These are phyloP conservation scores for Urocyon cinereoargenteus DNA, from an alignment of 2,797 vertebrate species.

Conservation along the genomic window DNA sequence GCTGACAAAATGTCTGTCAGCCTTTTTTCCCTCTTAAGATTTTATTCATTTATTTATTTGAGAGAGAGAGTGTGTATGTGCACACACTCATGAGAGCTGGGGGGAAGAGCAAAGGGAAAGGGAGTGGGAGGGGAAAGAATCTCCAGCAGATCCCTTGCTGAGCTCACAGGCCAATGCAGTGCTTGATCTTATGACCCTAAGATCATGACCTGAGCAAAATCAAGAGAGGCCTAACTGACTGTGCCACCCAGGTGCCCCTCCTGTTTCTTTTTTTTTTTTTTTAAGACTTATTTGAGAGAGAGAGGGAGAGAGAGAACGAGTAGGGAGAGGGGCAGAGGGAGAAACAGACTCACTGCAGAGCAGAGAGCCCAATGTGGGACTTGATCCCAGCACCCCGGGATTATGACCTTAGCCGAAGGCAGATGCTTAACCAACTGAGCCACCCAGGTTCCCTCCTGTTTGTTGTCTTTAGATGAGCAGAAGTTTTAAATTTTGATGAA, in stretches of 20 bases:
- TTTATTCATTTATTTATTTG: not conserved
- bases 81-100: accelerated
- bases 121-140: not conserved
- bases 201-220: not conserved
- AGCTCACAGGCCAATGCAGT: not conserved
- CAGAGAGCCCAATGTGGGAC: not conserved
- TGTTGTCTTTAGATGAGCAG: not conserved
- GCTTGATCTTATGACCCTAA: not conserved
- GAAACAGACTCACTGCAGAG: too few relatives aligned
- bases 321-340: too few relatives aligned
- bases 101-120: not conserved
- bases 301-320: too few relatives aligned
- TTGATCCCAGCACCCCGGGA: not conserved
- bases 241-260: not conserved
- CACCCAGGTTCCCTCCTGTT: not conserved
- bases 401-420: not conserved
- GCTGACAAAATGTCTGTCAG: not conserved
- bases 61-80: not conserved
- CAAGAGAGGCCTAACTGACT: not conserved
- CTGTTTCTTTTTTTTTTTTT: not conserved
- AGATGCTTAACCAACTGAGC: not conserved
- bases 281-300: too few relatives aligned
- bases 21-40: not conserved
- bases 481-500: not conserved
- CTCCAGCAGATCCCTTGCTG: not conserved